Evolutionary conservation across 2,797 vertebrate genomes (phyloP).

Genomic region (Chelidonichthys spinosus): DNA sequence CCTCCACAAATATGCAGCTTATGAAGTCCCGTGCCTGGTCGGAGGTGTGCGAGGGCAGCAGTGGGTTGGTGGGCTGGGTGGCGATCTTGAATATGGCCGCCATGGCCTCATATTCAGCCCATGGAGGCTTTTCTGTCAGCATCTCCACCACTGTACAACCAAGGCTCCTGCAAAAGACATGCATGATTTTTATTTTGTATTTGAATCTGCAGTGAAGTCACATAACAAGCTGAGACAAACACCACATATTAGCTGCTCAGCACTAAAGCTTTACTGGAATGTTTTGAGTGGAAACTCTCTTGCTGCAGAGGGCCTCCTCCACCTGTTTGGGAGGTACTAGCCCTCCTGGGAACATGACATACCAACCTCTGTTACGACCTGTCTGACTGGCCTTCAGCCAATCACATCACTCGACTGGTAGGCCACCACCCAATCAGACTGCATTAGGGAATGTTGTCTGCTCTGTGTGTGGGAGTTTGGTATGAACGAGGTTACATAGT

Average conservation of each 20-base stretch:
- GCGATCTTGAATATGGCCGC: conserved; percentile 99
- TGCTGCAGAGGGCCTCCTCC: conserved; percentile 44
- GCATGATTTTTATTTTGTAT: background rate
- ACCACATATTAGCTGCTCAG: conserved; percentile 8
- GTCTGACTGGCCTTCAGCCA: conserved; percentile 72
- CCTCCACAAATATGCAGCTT: conserved; percentile 95
- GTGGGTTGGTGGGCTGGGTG: conserved; percentile 96
- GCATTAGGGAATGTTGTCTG: conserved; percentile 51
- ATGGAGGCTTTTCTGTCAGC: conserved; percentile 98
- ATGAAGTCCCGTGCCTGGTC: conserved; percentile 95
- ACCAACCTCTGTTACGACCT: conserved; percentile 68
- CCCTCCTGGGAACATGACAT: conserved; percentile 58
- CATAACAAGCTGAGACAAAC: conserved; percentile 44
- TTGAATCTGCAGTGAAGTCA: background rate
- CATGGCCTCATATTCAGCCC: conserved; percentile 99
- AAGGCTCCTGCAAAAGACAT: conserved; percentile 87
- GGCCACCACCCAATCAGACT: conserved; percentile 66
- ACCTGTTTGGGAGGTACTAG: conserved; percentile 38
- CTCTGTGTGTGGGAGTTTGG: conserved; percentile 49
- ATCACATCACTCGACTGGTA: conserved; percentile 57
- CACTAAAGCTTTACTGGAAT: conserved; percentile 59
- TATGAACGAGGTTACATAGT: conserved; percentile 37
- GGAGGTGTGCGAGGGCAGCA: conserved; percentile 91
- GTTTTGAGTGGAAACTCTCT: conserved; percentile 59
- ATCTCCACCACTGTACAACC: conserved; percentile 98